Percentiles rank a stretch among this genome's conserved stretches.
Conservation (phyloP, 2,888 invertebrate species). For the Leptogaster cylindrica region DNA sequence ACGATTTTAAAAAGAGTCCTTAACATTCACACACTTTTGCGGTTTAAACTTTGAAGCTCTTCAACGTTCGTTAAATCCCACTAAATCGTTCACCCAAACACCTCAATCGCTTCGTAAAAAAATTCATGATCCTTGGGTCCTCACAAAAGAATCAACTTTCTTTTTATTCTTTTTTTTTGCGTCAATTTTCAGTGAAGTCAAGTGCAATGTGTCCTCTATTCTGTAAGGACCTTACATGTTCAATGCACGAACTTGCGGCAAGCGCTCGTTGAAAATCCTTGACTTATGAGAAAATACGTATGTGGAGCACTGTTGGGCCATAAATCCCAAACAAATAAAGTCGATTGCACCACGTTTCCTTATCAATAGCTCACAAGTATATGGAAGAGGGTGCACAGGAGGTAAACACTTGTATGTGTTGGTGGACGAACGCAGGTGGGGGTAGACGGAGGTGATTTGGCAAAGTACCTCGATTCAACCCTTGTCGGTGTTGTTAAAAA, state of each 20-base stretch:
- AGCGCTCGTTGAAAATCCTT: not conserved
- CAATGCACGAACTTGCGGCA: not conserved
- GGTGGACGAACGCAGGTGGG: not conserved
- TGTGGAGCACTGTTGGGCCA: not conserved
- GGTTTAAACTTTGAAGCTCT: too few species aligned
- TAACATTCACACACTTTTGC: too few species aligned
- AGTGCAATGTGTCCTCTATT: not conserved
- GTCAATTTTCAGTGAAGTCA: not conserved
- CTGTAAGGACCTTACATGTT: not conserved
- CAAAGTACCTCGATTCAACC: too few species aligned
- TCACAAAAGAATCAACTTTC: too few species aligned
- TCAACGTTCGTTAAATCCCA: too few species aligned
- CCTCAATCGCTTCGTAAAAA: too few species aligned
- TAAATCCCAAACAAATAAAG: slow-evolving; percentile 21
- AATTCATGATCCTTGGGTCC: too few species aligned
- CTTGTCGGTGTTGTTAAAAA: too few species aligned
- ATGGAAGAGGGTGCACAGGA: not conserved
- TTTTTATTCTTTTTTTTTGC: too few species aligned
- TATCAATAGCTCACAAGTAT: slow-evolving; percentile 14
- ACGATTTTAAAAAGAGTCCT: too few species aligned
- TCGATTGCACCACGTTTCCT: slow-evolving; percentile 10
- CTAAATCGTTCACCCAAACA: too few species aligned
- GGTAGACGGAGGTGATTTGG: too few species aligned
- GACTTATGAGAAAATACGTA: not conserved
- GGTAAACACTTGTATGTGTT: not conserved